phyloP scores from a whole-genome alignment of 2,888 invertebrate species.

The Eugnorisma glareosa region DNA sequence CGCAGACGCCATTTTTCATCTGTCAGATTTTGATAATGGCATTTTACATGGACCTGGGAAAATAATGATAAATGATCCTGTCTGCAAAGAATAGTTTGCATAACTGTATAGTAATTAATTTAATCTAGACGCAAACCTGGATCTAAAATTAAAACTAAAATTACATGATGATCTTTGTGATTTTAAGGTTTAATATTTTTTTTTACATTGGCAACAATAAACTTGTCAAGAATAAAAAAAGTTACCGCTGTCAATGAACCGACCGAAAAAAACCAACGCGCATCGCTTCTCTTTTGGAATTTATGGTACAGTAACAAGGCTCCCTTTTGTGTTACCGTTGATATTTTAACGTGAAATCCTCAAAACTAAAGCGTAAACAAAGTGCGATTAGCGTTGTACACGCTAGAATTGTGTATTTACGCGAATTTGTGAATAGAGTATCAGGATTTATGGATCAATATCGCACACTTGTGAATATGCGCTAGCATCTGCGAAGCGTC shows the following conservation, averaged over 20 bases:
- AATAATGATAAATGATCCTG: not conserved
- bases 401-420: constrained; percentile 71
- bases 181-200: constrained; percentile 21
- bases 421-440: constrained; percentile 72
- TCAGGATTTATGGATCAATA: constrained; percentile 85
- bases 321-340: constrained; percentile 87
- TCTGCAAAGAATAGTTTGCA: not conserved
- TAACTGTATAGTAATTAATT: not conserved
- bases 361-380: constrained; percentile 86
- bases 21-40: constrained; percentile 55
- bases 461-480: constrained; percentile 74
- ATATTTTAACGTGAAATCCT: constrained; percentile 82
- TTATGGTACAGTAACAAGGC: constrained; percentile 90
- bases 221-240: constrained; percentile 82
- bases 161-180: not conserved
- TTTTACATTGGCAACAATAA: constrained; percentile 75
- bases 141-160: not conserved
- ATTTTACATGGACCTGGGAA: not conserved
- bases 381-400: constrained; percentile 78
- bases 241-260: constrained; percentile 86
- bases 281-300: constrained; percentile 91
- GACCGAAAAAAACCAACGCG: constrained; percentile 87
- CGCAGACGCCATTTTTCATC: constrained; percentile 67
- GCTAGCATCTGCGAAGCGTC: constrained; percentile 74
- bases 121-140: not conserved